Conservation (phyloP, 2,113 vertebrate species). For the Bubo scandiacus region DNA sequence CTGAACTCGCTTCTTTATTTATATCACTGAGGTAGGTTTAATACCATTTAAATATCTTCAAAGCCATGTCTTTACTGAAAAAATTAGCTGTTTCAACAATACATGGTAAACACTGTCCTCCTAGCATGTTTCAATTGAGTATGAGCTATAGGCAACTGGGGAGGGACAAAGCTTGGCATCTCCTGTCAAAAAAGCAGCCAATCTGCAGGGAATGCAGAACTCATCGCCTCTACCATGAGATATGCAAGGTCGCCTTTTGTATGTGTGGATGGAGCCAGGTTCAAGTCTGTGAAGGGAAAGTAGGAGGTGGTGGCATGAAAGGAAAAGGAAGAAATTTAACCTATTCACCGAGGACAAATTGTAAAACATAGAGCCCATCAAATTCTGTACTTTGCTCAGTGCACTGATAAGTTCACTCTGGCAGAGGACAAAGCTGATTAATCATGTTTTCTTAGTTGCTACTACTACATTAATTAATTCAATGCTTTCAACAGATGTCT, state of each 20-base stretch:
- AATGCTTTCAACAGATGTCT: conserved; percentile 61
- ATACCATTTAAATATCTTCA: conserved; percentile 38
- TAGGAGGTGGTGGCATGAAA: not conserved
- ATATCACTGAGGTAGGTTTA: not conserved
- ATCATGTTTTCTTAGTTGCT: conserved; percentile 42
- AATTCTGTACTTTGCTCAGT: not conserved
- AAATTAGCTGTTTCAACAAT: conserved; percentile 39
- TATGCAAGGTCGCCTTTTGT: accelerated
- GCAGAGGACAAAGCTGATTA: conserved; percentile 50
- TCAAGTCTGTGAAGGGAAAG: not conserved
- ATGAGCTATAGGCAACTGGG: not conserved
- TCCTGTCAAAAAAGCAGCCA: not conserved
- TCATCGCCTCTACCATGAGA: not conserved
- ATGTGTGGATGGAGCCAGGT: not conserved
- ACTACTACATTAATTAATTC: conserved; percentile 62
- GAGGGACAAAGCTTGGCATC: not conserved
- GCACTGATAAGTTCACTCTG: conserved; percentile 12
- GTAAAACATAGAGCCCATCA: not conserved
- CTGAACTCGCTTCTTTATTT: conserved; percentile 30
- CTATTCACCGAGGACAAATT: not conserved
- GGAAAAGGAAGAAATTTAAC: not conserved
- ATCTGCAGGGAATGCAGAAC: not conserved
- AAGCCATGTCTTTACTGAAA: not conserved
- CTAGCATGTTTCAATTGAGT: not conserved
- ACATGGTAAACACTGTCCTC: not conserved